phyloP scores from a whole-genome alignment of 2,113 vertebrate species.

The Ochotona princeps region DNA sequence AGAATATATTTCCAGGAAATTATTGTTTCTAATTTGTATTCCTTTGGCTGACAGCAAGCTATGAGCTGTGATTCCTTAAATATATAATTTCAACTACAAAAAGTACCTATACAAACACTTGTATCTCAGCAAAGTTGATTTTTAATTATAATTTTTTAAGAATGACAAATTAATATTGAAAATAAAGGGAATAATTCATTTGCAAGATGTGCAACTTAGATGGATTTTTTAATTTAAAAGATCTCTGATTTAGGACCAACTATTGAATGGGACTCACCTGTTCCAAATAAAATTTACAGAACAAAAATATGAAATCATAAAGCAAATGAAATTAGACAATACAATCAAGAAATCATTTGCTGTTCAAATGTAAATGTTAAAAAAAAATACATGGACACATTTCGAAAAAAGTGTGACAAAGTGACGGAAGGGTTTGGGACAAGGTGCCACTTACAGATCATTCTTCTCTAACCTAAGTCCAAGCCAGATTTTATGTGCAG shows the following conservation, averaged over 20 bases:
- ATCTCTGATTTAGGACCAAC: conserved; percentile 21
- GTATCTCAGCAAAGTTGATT: background rate
- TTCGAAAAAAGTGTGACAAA: conserved; percentile 25
- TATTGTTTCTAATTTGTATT: conserved; percentile 26
- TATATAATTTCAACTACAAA: conserved; percentile 33
- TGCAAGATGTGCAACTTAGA: background rate
- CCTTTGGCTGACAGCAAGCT: conserved; percentile 30
- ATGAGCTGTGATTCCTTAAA: background rate
- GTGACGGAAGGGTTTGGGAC: background rate
- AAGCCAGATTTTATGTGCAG: background rate
- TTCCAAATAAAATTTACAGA: background rate
- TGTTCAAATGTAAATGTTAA: background rate
- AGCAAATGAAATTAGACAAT: conserved; percentile 23
- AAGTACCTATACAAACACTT: background rate
- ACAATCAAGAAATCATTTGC: conserved; percentile 16
- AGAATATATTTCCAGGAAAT: conserved; percentile 13
- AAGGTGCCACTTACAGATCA: background rate
- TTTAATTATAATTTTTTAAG: conserved; percentile 51
- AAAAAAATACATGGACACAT: conserved; percentile 21
- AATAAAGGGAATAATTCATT: background rate
- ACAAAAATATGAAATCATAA: background rate
- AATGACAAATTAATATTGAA: conserved; percentile 48
- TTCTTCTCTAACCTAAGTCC: background rate
- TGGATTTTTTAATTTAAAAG: background rate
- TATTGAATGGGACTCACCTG: background rate